Base-by-base conservation (phyloP, 2,797 vertebrate genomes). In the Petrocephalus sullivani region DNA sequence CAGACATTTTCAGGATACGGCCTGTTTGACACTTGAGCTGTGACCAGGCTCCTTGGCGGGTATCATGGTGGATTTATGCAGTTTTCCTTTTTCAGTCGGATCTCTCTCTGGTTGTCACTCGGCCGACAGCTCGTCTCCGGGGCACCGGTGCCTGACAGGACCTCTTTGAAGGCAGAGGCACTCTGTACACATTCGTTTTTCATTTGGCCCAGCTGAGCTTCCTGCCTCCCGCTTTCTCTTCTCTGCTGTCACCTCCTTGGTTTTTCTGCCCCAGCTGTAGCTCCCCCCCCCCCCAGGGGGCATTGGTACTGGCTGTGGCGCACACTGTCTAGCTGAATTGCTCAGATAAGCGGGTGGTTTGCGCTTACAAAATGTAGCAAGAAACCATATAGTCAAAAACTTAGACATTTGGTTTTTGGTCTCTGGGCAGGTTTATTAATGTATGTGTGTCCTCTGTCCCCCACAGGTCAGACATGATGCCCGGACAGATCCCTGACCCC, bases 401-500 rank as follows among this genome's bases (percentile, higher is more conserved):
- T 71, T 1, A 41, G 33, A 12, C 37, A 75, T 37, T 75, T 37
- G 16, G 16, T 41, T 75, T 54, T 53, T 64, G 67, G 33, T 89
- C 83, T 88, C 58, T 89, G 82, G 61, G 84, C 46, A 81, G 89
- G 90, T 53, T 53, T 54, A 14, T 8, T 51, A 53, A 84, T 7
- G 9, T 90, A 89, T 85, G 8, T 2, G 64, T 3, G 82, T 87
- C 87, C 8, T 88, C 61, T 78, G 56, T 71, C 86, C 19, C 19
- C 75, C 41, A 2, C 19, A 93, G 61, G 94, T 92, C 90, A 96
- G 97, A 96, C 95, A 98, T 99, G 98, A 99, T 98, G 98, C 97
- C 97, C 90, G 97, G 97, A 94, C 98, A 99, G 96, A 97, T 99
- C 89, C 98, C 97, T 12, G 97, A 99, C 95, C 97, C 97, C 90